phyloP scores from a whole-genome alignment of 2,113 vertebrate species.

The Opisthocomus hoazin region DNA sequence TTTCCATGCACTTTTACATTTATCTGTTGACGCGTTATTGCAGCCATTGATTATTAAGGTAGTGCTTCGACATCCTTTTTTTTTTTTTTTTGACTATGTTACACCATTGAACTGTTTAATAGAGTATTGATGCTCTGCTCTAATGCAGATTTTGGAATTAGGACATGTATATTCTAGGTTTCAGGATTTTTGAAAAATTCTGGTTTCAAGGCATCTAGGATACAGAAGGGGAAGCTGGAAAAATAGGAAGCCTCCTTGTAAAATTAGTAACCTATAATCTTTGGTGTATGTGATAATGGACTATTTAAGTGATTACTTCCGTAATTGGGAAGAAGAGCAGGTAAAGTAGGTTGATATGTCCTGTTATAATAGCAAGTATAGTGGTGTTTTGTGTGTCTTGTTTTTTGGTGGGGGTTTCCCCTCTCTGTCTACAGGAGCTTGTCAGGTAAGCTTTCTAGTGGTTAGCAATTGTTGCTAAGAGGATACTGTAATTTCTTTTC shows the following conservation, averaged over 20 bases:
- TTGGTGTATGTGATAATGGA: too few species aligned
- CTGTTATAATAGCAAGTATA: neutral
- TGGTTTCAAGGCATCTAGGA: neutral
- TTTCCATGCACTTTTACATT: neutral
- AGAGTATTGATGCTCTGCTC: neutral
- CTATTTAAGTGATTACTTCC: neutral
- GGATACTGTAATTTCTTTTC: neutral
- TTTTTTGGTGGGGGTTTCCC: neutral
- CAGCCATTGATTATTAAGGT: neutral
- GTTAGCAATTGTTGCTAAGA: neutral
- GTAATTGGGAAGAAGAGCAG: neutral
- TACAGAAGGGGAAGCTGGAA: neutral
- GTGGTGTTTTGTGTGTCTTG: neutral
- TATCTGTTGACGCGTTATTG: neutral
- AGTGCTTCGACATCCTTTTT: neutral
- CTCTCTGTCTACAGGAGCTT: too few species aligned
- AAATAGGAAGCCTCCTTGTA: neutral
- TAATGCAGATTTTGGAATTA: neutral
- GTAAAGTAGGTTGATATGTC: neutral
- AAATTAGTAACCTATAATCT: too few species aligned
- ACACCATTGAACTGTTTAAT: neutral
- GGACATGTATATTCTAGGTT: neutral
- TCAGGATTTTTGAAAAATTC: neutral
- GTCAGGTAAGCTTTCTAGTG: neutral
- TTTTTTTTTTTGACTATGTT: neutral